A percentile compares a stretch with the other conserved stretches of the same genome.
Evolutionary conservation across 2,797 vertebrate species (phyloP).

Genomic region (Scolopax bukidnonensis): DNA sequence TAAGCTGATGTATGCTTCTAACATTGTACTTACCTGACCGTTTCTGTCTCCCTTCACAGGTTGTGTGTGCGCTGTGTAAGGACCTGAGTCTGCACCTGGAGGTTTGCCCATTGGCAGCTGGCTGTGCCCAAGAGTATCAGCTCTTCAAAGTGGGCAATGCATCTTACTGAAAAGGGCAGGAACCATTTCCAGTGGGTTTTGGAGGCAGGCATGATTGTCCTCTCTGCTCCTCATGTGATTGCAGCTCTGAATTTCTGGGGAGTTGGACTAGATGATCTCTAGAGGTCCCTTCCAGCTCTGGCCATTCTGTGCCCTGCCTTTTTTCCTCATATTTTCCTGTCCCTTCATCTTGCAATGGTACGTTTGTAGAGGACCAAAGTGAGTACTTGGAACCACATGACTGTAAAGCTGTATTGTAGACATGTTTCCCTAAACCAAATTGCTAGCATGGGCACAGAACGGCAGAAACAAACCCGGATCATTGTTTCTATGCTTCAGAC

Average conservation of each 20-base stretch:
- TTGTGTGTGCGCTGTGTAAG: background rate
- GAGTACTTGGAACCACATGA: rapidly evolving
- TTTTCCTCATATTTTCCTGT: background rate
- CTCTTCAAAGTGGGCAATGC: background rate
- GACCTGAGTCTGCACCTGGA: background rate
- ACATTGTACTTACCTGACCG: background rate
- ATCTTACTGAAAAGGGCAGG: background rate
- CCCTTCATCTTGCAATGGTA: background rate
- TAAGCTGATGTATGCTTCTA: background rate
- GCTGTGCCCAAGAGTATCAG: background rate
- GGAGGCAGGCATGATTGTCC: background rate
- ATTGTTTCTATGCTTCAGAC: background rate
- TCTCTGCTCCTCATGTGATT: background rate
- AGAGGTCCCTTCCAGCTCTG: too few species aligned
- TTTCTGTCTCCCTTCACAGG: background rate
- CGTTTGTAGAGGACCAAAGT: background rate
- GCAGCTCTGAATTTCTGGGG: background rate
- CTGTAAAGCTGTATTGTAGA: background rate
- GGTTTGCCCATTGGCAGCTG: background rate
- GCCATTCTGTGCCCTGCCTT: background rate
- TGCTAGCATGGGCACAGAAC: background rate
- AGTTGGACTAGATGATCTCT: too few species aligned
- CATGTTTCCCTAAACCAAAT: background rate
- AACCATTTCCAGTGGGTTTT: background rate
- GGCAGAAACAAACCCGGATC: background rate